Evolutionary conservation across 2,113 vertebrate genomes (phyloP).

Genomic region (Hepsetus odoe): DNA sequence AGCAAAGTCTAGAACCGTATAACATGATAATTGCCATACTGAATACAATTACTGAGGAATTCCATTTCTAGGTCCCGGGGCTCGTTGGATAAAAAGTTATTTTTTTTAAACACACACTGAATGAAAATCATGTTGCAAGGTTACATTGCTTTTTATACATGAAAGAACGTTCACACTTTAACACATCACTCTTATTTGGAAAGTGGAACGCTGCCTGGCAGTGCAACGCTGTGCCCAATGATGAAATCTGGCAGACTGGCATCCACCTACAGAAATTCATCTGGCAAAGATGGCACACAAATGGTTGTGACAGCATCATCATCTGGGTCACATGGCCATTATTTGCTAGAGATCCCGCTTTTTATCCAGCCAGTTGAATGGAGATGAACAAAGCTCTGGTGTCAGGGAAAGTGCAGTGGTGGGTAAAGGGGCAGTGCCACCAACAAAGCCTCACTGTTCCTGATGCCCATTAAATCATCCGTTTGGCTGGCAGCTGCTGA

Average conservation of each 20-base stretch:
- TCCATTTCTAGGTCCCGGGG: too few species aligned
- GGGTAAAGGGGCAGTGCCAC: conserved; percentile 12
- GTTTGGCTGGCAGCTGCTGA: conserved; percentile 1
- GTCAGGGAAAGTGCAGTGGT: conserved; percentile 31
- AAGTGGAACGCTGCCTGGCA: conserved; percentile 18
- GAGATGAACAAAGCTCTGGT: conserved; percentile 46
- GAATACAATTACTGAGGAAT: background rate
- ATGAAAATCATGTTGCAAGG: background rate
- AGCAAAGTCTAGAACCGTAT: background rate
- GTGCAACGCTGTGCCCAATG: conserved; percentile 42
- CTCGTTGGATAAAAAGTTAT: too few species aligned
- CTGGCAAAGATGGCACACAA: conserved; percentile 46
- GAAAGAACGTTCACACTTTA: background rate
- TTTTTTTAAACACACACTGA: background rate
- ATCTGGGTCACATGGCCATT: conserved; percentile 57
- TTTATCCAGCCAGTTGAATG: conserved; percentile 34
- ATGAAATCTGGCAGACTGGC: conserved; percentile 34
- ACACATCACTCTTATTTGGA: background rate
- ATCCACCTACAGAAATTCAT: background rate
- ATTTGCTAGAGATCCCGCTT: conserved; percentile 32
- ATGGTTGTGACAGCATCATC: conserved; percentile 61
- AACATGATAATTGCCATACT: background rate
- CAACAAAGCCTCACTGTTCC: conserved; percentile 40
- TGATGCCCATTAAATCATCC: background rate
- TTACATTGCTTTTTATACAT: background rate